phyloP scores from a whole-genome alignment of 92 coral and sea anemone genomes.

The Parazoanthus swiftii region DNA sequence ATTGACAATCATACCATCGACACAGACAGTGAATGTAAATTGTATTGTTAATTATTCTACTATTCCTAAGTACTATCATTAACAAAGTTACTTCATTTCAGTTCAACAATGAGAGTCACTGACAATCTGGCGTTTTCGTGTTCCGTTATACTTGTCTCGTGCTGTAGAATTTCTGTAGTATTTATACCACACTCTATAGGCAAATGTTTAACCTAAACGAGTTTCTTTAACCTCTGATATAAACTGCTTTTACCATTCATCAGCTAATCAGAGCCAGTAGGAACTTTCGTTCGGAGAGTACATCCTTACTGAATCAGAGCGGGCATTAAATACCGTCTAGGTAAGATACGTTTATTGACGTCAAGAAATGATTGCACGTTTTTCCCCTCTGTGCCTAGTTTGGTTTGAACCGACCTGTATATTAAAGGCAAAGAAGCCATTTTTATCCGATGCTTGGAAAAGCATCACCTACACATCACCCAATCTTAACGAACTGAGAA shows the following conservation, averaged over 20 bases:
- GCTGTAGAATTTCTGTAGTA: not conserved
- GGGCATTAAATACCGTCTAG: not conserved
- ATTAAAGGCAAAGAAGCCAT: constrained; percentile 78
- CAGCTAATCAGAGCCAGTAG: not conserved
- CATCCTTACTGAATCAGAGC: too few species aligned
- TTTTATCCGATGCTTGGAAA: constrained; percentile 76
- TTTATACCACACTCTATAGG: not conserved
- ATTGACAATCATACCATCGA: too few species aligned
- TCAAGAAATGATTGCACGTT: not conserved
- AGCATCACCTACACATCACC: constrained; percentile 88
- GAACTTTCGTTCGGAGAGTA: too few species aligned
- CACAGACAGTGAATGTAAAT: too few species aligned
- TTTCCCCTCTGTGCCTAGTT: constrained; percentile 48
- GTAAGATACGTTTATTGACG: not conserved
- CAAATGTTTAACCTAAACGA: too few species aligned
- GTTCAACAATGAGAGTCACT: too few species aligned
- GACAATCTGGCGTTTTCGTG: not conserved
- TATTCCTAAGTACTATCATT: too few species aligned
- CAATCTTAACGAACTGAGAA: constrained; percentile 80
- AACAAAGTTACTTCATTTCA: too few species aligned
- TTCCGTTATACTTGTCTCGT: too few species aligned
- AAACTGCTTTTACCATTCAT: not conserved
- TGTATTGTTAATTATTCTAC: too few species aligned
- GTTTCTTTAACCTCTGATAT: not conserved
- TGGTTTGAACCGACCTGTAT: constrained; percentile 97